Evolutionary conservation across 2,888 invertebrate species (phyloP).

Genomic region (Syrista parreyssii): DNA sequence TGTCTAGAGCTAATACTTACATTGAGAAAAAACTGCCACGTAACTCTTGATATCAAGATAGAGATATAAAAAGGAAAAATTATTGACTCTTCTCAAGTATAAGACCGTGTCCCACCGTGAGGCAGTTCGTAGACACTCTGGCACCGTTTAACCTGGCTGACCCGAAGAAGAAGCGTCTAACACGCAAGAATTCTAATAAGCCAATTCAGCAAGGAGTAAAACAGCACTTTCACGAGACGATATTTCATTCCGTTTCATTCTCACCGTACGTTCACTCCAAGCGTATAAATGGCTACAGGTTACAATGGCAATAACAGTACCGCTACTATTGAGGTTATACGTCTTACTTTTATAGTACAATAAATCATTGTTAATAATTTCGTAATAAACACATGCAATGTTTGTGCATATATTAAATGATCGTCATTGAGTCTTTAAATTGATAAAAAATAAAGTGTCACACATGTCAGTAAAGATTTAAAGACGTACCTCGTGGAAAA

Average conservation of each 20-base stretch:
- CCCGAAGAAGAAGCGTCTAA: background rate
- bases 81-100: background rate
- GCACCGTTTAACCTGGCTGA: background rate
- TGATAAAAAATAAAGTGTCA: background rate
- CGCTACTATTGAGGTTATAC: background rate
- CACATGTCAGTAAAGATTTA: background rate
- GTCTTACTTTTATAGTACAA: background rate
- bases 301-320: background rate
- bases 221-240: background rate
- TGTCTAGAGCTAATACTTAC: slow-evolving; percentile 2
- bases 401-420: background rate
- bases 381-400: background rate
- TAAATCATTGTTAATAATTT: background rate
- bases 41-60: background rate
- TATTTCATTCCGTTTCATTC: background rate
- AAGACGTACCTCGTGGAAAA: slow-evolving; percentile 33
- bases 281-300: background rate
- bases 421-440: background rate
- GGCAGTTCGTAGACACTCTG: background rate
- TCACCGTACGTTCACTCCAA: background rate
- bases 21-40: background rate
- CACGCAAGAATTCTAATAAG: background rate
- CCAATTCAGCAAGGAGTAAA: background rate
- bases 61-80: background rate
- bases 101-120: background rate